Conservation (phyloP, 2,888 invertebrate species). For the Hofmannophila pseudospretella region DNA sequence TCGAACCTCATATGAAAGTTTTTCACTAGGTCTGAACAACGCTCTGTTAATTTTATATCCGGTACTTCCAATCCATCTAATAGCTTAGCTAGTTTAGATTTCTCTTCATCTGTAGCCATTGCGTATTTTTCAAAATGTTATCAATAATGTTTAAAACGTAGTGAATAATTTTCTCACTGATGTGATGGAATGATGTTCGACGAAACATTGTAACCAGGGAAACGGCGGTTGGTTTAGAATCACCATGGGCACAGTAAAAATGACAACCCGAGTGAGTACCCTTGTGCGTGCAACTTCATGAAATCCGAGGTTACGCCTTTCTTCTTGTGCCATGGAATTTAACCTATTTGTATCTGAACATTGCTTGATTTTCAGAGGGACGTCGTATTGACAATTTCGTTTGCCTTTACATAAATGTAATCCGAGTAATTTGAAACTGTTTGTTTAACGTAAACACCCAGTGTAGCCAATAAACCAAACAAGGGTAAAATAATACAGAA, state of each 20-base stretch:
- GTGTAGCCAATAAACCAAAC: background rate
- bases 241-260: too few relatives aligned
- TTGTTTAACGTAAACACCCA: background rate
- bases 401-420: background rate
- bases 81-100: conserved; percentile 51
- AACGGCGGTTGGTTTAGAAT: too few relatives aligned
- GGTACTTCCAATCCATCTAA: conserved; percentile 54
- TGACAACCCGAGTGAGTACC: too few relatives aligned
- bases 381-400: background rate
- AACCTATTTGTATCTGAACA: too few relatives aligned
- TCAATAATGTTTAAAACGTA: background rate
- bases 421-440: background rate
- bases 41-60: conserved; percentile 52
- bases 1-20: conserved; percentile 47
- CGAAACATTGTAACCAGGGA: background rate
- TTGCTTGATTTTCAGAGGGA: background rate
- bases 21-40: conserved; percentile 47
- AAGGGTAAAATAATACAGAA: background rate
- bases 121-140: too few relatives aligned
- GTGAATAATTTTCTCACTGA: background rate
- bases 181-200: background rate
- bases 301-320: too few relatives aligned
- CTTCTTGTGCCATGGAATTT: too few relatives aligned
- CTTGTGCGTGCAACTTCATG: too few relatives aligned
- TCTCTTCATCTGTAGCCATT: conserved; percentile 67